phyloP scores from a whole-genome alignment of 2,797 vertebrate genomes.

The Clarias platycephalus region DNA sequence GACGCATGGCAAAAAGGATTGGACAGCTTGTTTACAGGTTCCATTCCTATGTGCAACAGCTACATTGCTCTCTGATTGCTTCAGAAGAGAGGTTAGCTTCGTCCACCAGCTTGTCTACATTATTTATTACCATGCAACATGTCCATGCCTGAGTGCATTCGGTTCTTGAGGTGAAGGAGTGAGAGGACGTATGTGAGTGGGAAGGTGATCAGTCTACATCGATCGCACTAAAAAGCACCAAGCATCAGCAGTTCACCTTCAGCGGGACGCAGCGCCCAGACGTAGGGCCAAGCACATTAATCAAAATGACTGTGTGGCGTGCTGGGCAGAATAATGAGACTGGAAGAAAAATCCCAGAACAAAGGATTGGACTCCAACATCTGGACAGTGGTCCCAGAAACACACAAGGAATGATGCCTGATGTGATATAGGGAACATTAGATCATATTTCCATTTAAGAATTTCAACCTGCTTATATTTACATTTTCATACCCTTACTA shows the following conservation, averaged over 20 bases:
- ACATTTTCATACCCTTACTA: background rate
- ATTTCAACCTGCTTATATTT: slow-evolving; percentile 40
- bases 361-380: slow-evolving; percentile 41
- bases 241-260: slow-evolving; percentile 50
- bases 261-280: slow-evolving; percentile 31
- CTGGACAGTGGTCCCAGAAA: slow-evolving; percentile 21
- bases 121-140: slow-evolving; percentile 70
- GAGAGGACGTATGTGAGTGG: slow-evolving; percentile 49
- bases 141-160: slow-evolving; percentile 62
- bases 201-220: slow-evolving; percentile 30
- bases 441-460: background rate
- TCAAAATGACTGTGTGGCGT: slow-evolving; percentile 50
- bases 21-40: background rate
- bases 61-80: slow-evolving; percentile 74
- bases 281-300: slow-evolving; percentile 47
- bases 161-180: slow-evolving; percentile 54
- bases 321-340: slow-evolving; percentile 36
- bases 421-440: background rate
- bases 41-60: slow-evolving; percentile 66
- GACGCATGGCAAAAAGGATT: background rate
- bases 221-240: slow-evolving; percentile 48
- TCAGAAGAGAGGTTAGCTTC: slow-evolving; percentile 69
- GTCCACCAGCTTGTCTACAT: slow-evolving; percentile 71
- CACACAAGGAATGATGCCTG: background rate
- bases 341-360: slow-evolving; percentile 31